A percentile compares a stretch with the other conserved stretches of the same genome.
Conservation (phyloP, 1,140 invertebrate genomes). For the Euwallacea similis region DNA sequence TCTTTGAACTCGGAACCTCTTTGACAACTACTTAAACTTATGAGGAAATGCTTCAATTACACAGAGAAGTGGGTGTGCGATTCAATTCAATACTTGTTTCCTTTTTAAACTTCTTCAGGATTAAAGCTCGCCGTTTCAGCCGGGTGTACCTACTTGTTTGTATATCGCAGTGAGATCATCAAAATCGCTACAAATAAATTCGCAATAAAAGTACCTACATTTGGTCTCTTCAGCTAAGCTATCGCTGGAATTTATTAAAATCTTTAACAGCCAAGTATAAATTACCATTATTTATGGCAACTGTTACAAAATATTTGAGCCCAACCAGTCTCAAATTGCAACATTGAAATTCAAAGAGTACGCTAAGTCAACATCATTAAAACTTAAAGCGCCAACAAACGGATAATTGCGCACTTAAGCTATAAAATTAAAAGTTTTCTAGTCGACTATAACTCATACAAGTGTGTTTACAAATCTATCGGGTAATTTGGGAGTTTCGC, state of each 20-base stretch:
- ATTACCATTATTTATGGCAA: conserved; percentile 17
- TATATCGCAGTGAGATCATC: background rate
- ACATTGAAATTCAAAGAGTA: conserved; percentile 14
- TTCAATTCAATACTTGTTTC: background rate
- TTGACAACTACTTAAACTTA: background rate
- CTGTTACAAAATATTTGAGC: conserved; percentile 23
- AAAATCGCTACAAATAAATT: background rate
- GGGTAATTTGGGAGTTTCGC: conserved; percentile 9
- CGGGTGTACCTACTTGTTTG: too few relatives aligned
- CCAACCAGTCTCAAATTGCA: conserved; percentile 24
- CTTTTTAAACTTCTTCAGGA: background rate
- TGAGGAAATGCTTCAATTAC: background rate
- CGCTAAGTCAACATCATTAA: conserved; percentile 27
- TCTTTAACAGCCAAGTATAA: conserved; percentile 10
- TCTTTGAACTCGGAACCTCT: conserved; percentile 2
- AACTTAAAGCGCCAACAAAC: conserved; percentile 25
- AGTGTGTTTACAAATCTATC: conserved; percentile 22
- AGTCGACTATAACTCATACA: conserved; percentile 17
- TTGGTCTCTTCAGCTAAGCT: background rate
- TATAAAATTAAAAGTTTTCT: conserved; percentile 20
- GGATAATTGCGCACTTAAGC: conserved; percentile 22
- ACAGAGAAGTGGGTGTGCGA: background rate
- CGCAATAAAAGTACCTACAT: background rate
- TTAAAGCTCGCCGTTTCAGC: too few relatives aligned
- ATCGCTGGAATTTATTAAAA: conserved; percentile 4